phyloP scores from a whole-genome alignment of 2,113 vertebrate genomes.

The Leucopternis melanops region DNA sequence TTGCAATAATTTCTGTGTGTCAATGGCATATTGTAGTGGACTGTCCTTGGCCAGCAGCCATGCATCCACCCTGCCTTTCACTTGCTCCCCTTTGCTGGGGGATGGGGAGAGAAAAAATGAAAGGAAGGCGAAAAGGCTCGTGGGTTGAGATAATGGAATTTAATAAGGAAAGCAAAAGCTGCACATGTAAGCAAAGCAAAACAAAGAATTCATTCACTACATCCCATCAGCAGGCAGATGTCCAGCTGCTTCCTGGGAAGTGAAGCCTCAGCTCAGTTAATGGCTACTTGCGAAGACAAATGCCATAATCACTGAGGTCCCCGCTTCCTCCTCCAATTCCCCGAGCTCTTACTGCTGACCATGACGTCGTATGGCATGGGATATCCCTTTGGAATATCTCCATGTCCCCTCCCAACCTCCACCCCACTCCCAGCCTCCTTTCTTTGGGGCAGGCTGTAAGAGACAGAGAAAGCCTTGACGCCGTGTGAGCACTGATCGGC shows the following conservation, averaged over 20 bases:
- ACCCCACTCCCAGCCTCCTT: too few species aligned
- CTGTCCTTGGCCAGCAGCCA: not conserved
- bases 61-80: not conserved
- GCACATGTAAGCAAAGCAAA: not conserved
- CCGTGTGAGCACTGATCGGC: rapidly evolving
- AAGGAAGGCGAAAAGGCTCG: not conserved
- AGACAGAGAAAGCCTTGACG: rapidly evolving
- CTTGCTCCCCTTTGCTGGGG: not conserved
- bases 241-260: not conserved
- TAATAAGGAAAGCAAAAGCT: not conserved
- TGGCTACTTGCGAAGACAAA: not conserved
- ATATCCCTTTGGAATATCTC: not conserved
- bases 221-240: not conserved
- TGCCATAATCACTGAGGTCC: not conserved
- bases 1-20: not conserved
- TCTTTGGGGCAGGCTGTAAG: not conserved
- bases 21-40: too few species aligned
- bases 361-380: rapidly evolving
- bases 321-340: not conserved
- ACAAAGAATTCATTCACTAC: not conserved
- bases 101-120: not conserved
- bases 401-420: not conserved
- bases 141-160: not conserved
- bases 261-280: not conserved
- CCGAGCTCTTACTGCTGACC: not conserved